Evolutionary conservation across 2,113 vertebrate genomes (phyloP), one percentile per base, ranked within the genome.

Genomic region (Oreochromis spilurus): DNA sequence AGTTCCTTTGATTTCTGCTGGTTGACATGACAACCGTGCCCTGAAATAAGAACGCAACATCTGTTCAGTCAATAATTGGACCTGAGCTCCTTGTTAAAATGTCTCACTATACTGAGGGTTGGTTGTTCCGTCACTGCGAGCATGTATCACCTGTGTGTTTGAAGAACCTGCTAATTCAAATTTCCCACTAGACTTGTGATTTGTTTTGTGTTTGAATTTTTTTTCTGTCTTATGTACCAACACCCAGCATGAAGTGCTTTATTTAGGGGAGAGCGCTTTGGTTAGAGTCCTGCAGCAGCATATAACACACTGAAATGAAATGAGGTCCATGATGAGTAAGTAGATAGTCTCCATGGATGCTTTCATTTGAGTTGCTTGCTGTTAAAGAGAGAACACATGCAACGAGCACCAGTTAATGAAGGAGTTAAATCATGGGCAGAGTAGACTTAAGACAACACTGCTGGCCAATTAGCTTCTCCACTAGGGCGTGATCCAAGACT

Each of bases 21-120:
- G 90, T 92, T 89, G 86, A 91, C 87, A 90, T 92, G 92, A 92
- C 91, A 93, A 93, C 93, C 1, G 9, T 75, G 45, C 58, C 78
- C 54, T 84, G 60, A 85, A 82, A 93, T 53, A 79, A 79, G 34
- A 83, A 75, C 17, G 83, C 26, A 83, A 62, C 83, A 83, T 91
- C 53, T 91, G 89, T 84, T 88, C 55, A 60, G 84, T 55, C 57
- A 84, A 84, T 89, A 90, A 85, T 86, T 79, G 79, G 62, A 89
- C 58, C 84, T 54, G 67, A 85, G 82, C 55, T 82, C 38, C 88
- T 88, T 84, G 78, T 90, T 85, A 87, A 88, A 93, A 86, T 77
- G 52, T 84, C 87, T 89, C 82, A n/a, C 34, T 52, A 11, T 65
- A 53, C 34, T 77, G 79, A 67, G 45, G 83, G 80, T 84, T 83